These are phyloP conservation scores for Anser cygnoides DNA, from an alignment of 2,113 vertebrate genomes.

Conservation along the genomic window DNA sequence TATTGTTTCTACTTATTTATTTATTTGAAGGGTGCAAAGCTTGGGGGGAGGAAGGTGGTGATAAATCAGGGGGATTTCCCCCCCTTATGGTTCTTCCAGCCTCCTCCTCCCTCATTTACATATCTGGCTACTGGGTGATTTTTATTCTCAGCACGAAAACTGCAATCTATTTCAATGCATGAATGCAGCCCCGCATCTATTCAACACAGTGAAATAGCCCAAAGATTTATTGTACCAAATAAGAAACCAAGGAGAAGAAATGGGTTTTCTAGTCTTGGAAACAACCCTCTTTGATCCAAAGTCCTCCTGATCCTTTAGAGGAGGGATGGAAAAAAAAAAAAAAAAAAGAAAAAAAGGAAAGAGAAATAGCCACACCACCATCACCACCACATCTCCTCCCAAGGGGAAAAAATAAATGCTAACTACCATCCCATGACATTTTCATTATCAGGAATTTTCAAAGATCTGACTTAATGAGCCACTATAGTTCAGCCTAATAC, in stretches of 20 bases:
- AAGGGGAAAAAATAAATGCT: neutral
- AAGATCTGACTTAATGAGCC: neutral
- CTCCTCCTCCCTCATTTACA: slow-evolving; percentile 53
- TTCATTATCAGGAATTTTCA: neutral
- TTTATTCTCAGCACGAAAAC: slow-evolving; percentile 74
- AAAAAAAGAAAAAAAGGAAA: neutral
- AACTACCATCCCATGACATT: neutral
- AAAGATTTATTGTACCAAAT: slow-evolving; percentile 33
- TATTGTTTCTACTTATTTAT: neutral
- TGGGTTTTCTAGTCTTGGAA: neutral
- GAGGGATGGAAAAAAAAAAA: neutral
- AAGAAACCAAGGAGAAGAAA: slow-evolving; percentile 36
- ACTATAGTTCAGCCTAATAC: neutral
- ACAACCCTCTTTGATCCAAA: neutral
- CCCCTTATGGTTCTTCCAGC: neutral
- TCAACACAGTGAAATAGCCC: slow-evolving; percentile 41
- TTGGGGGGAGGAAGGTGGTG: neutral
- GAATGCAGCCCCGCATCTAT: slow-evolving; percentile 68
- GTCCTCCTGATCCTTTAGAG: neutral
- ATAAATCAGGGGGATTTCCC: neutral
- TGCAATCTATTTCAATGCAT: slow-evolving; percentile 73
- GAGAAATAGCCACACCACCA: neutral
- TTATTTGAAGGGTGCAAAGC: neutral
- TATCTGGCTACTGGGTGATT: slow-evolving; percentile 56
- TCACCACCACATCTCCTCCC: neutral